Evolutionary conservation across 2,113 vertebrate species (phyloP).

Genomic region (Larimichthys crocea): DNA sequence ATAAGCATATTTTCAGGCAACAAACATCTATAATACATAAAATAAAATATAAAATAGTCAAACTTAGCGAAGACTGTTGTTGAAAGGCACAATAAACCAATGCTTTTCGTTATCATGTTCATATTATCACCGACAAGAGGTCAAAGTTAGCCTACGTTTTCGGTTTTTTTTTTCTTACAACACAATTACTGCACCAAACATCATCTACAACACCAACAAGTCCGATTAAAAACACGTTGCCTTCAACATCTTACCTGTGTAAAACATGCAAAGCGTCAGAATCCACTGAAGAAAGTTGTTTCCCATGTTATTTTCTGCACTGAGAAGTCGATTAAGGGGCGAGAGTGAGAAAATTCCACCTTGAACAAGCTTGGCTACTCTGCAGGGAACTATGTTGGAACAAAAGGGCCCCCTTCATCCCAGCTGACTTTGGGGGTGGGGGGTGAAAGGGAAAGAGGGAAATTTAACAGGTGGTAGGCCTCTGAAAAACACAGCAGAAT

Average conservation of each 20-base stretch:
- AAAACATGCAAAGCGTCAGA: slow-evolving; percentile 72
- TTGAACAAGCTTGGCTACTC: slow-evolving; percentile 82
- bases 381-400: slow-evolving; percentile 82
- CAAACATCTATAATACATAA: neutral
- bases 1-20: neutral
- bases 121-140: neutral
- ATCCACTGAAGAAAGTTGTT: slow-evolving; percentile 71
- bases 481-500: slow-evolving; percentile 40
- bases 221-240: neutral
- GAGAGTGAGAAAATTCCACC: slow-evolving; percentile 71
- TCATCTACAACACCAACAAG: neutral
- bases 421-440: slow-evolving; percentile 76
- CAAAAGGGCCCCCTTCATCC: slow-evolving; percentile 82
- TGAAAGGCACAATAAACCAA: neutral
- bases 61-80: neutral
- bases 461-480: slow-evolving; percentile 73
- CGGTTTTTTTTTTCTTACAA: neutral
- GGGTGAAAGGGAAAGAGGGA: slow-evolving; percentile 67
- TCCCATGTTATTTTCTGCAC: slow-evolving; percentile 76
- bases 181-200: neutral
- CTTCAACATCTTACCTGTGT: slow-evolving; percentile 73
- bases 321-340: slow-evolving; percentile 62
- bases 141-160: neutral
- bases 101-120: neutral
- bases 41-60: neutral